Percentiles rank a stretch among this genome's conserved stretches.
Conservation (phyloP, 2,888 invertebrate species). For the Deilephila elpenor region DNA sequence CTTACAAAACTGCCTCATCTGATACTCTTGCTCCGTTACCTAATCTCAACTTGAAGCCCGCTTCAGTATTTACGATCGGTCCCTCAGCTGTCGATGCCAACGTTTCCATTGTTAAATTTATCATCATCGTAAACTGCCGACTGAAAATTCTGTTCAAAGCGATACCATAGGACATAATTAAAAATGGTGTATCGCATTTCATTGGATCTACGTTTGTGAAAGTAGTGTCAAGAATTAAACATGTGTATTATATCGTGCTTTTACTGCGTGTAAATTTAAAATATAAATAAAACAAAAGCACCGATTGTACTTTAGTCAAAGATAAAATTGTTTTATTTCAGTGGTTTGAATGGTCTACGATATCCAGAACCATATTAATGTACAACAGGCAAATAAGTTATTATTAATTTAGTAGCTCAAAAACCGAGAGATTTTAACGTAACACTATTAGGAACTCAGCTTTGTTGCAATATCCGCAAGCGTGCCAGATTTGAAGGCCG, state of each 20-base stretch:
- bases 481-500: too few relatives aligned
- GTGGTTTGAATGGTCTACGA: too few relatives aligned
- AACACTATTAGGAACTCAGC: too few relatives aligned
- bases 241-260: not conserved
- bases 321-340: too few relatives aligned
- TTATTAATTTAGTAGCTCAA: too few relatives aligned
- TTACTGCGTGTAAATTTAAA: not conserved
- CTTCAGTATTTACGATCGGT: slow-evolving; percentile 54
- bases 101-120: slow-evolving; percentile 69
- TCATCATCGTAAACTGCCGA: slow-evolving; percentile 71
- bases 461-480: too few relatives aligned
- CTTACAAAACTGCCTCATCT: not conserved
- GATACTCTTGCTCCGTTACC: slow-evolving; percentile 13
- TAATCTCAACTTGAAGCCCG: slow-evolving; percentile 34
- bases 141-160: slow-evolving; percentile 53
- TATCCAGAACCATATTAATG: too few relatives aligned
- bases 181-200: slow-evolving; percentile 17
- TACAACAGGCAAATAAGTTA: too few relatives aligned
- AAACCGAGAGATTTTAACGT: too few relatives aligned
- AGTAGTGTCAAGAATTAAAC: not conserved
- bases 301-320: too few relatives aligned
- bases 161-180: slow-evolving; percentile 38
- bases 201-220: slow-evolving; percentile 32
- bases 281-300: not conserved
- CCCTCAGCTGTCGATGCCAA: slow-evolving; percentile 60